These are phyloP conservation scores for Hoplodrina ambigua DNA, from an alignment of 2,888 invertebrate species.

Conservation along the genomic window DNA sequence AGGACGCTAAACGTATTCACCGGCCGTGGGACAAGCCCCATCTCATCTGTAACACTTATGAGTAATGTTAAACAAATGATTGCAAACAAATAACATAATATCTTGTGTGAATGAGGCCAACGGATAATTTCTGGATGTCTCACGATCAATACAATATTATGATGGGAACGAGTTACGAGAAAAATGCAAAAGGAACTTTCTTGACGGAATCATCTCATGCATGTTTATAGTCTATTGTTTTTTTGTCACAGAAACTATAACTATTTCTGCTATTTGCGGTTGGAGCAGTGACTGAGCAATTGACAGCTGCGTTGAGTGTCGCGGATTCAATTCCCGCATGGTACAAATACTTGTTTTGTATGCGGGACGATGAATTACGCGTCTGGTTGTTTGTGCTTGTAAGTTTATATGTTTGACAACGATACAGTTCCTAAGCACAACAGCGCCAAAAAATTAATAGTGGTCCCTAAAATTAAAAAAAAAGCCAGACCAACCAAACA, in stretches of 20 bases:
- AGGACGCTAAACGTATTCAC: conserved; percentile 18
- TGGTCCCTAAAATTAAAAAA: too few relatives aligned
- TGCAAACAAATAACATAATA: conserved; percentile 2
- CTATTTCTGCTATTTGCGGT: too few relatives aligned
- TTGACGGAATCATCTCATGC: background rate
- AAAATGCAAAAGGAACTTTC: background rate
- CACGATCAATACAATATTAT: conserved; percentile 3
- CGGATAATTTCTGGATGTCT: background rate
- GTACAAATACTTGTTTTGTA: too few relatives aligned
- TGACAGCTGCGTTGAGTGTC: too few relatives aligned
- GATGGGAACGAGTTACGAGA: background rate
- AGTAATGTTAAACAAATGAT: conserved; percentile 2
- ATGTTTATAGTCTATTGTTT: background rate
- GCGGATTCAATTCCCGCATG: too few relatives aligned
- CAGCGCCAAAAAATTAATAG: too few relatives aligned
- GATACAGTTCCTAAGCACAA: too few relatives aligned
- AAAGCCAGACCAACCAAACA: too few relatives aligned
- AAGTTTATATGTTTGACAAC: too few relatives aligned
- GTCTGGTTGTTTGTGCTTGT: too few relatives aligned
- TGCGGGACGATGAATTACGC: too few relatives aligned
- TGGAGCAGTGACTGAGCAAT: too few relatives aligned
- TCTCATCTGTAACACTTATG: background rate
- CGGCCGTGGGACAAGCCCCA: conserved; percentile 32
- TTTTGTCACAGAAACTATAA: background rate
- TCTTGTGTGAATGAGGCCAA: background rate